A percentile compares a stretch with the other conserved stretches of the same genome.
These are phyloP conservation scores for Ahaetulla prasina DNA, from an alignment of 2,113 vertebrate genomes.

Conservation along the genomic window DNA sequence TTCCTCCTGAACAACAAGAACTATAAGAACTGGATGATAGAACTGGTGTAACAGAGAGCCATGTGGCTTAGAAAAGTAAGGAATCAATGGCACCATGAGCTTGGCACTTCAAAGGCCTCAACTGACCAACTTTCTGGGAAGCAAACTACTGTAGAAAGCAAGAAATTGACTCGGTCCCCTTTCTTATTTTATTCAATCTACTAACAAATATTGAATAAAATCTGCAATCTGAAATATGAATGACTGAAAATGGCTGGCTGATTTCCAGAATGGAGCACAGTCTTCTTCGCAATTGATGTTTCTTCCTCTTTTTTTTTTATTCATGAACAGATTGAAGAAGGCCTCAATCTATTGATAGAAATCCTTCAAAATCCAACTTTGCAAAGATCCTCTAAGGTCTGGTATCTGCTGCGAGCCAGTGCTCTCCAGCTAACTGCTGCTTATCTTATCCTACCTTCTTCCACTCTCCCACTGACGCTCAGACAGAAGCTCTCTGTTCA, in stretches of 20 bases:
- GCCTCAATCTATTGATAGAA: conserved; percentile 69
- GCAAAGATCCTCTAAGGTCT: conserved; percentile 76
- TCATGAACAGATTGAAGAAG: conserved; percentile 69
- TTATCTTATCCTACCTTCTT: conserved; percentile 76
- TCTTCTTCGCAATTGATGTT: not conserved
- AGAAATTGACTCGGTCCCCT: not conserved
- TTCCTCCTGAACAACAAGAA: not conserved
- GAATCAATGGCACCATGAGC: not conserved
- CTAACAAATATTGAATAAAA: not conserved
- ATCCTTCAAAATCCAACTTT: conserved; percentile 75
- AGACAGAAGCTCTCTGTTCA: conserved; percentile 65
- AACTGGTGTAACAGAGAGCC: not conserved
- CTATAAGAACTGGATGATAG: not conserved
- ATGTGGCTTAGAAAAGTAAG: not conserved
- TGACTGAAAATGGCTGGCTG: not conserved
- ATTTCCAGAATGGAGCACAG: not conserved
- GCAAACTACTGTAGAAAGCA: not conserved
- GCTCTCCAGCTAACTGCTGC: conserved; percentile 72
- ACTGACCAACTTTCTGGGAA: not conserved
- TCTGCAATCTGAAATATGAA: not conserved
- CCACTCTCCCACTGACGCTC: conserved; percentile 60
- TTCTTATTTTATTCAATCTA: not conserved
- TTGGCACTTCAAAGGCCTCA: not conserved
- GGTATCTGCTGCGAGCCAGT: conserved; percentile 83
- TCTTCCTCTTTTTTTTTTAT: too few species aligned